phyloP scores from a whole-genome alignment of 2,888 invertebrate species.

The Campoplex nolae region DNA sequence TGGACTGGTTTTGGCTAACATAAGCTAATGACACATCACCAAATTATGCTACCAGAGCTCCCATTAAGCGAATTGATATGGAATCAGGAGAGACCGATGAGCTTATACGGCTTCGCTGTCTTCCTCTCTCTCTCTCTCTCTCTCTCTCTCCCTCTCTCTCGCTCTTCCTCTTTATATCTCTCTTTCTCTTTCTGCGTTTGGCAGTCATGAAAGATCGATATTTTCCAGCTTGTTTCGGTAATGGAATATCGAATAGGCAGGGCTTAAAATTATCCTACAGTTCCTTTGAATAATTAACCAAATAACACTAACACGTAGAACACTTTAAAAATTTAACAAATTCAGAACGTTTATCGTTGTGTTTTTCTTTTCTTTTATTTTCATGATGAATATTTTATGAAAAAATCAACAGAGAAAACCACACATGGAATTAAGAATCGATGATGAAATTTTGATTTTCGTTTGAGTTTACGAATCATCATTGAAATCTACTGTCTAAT shows the following conservation, averaged over 20 bases:
- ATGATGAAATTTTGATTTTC: no score
- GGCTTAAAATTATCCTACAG: constrained; percentile 2
- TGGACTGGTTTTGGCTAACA: constrained; percentile 69
- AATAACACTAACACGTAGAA: background rate
- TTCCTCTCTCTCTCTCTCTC: constrained; percentile 14
- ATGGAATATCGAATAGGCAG: constrained; percentile 25
- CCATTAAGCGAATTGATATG: constrained; percentile 79
- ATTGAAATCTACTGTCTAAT: no score
- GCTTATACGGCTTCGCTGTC: constrained; percentile 34
- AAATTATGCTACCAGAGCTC: constrained; percentile 75
- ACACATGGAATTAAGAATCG: background rate
- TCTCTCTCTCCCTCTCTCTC: background rate
- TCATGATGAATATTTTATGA: background rate
- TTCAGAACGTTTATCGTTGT: background rate
- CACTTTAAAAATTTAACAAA: background rate
- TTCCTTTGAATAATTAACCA: background rate
- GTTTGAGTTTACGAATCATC: no score
- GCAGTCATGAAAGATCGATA: constrained; percentile 35
- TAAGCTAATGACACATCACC: constrained; percentile 74
- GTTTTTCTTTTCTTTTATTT: background rate
- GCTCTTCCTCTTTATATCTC: constrained; percentile 4
- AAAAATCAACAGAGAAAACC: background rate
- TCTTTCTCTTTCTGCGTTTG: constrained; percentile 16
- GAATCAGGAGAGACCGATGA: constrained; percentile 76
- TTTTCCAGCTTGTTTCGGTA: constrained; percentile 30